phyloP scores from a whole-genome alignment of 2,797 vertebrate species.

The Steatocranus sp. region DNA sequence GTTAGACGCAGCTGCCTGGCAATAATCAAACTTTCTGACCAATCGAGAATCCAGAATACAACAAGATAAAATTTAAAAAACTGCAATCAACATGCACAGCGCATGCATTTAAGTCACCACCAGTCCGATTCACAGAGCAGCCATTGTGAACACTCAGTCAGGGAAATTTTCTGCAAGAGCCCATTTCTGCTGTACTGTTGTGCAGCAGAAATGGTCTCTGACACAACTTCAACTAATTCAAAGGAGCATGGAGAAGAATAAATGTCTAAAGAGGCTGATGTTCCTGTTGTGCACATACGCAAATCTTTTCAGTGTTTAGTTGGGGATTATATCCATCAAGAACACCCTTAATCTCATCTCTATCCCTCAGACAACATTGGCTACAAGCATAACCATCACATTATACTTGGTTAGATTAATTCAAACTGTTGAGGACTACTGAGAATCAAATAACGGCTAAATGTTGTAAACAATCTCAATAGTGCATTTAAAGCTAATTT shows the following conservation, averaged over 20 bases:
- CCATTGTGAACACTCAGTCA: conserved; percentile 20
- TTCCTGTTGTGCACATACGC: background rate
- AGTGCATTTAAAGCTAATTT: background rate
- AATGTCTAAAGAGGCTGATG: background rate
- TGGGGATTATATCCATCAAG: background rate
- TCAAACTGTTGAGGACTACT: background rate
- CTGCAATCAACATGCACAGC: conserved; percentile 73
- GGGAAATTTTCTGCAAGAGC: background rate
- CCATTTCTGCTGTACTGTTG: background rate
- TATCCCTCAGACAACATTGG: background rate
- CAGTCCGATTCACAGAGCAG: conserved; percentile 39
- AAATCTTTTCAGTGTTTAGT: background rate
- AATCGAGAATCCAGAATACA: conserved; percentile 1
- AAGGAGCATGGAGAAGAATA: background rate
- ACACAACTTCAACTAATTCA: background rate
- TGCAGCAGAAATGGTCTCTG: background rate
- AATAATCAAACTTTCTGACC: conserved; percentile 24
- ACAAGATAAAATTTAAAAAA: background rate
- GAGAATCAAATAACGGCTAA: background rate
- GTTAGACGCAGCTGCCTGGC: conserved; percentile 54
- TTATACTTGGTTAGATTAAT: background rate
- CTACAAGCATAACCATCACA: background rate
- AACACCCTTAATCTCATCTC: background rate
- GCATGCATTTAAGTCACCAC: conserved; percentile 79
- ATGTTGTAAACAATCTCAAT: background rate